Conservation (phyloP, 2,113 vertebrate genomes). For the Saccopteryx bilineata region DNA sequence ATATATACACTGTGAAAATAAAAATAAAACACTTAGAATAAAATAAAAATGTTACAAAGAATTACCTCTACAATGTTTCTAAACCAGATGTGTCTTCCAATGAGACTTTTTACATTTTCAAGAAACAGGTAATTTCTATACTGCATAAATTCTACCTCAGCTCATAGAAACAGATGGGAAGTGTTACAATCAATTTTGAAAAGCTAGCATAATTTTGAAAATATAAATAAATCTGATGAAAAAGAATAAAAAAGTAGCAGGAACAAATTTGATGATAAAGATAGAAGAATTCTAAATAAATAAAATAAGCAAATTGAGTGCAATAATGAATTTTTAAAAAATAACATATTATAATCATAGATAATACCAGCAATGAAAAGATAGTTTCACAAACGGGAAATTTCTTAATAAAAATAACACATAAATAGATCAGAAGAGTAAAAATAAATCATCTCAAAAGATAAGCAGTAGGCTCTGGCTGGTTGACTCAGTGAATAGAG, state of each 20-base stretch:
- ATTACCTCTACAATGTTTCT: conserved; percentile 37
- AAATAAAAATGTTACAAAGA: conserved; percentile 50
- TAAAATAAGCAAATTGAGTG: not conserved
- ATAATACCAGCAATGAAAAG: conserved; percentile 28
- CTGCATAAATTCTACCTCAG: conserved; percentile 47
- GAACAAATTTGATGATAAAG: conserved; percentile 9
- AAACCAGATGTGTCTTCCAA: conserved; percentile 70
- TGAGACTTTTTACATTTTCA: conserved; percentile 60
- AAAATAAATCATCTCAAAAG: conserved; percentile 38
- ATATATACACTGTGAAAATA: not conserved
- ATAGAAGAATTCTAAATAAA: conserved; percentile 36
- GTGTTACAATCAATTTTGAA: conserved; percentile 73
- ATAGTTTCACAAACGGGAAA: conserved; percentile 28
- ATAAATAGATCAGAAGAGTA: not conserved
- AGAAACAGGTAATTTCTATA: conserved; percentile 67
- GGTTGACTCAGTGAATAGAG: too few relatives aligned
- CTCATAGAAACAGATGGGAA: conserved; percentile 67
- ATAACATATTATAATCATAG: not conserved
- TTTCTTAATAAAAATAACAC: not conserved
- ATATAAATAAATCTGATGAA: not conserved
- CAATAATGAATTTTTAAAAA: not conserved
- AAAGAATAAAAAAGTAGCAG: not conserved
- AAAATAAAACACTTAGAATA: not conserved
- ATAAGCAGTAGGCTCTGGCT: not conserved
- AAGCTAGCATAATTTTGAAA: conserved; percentile 53